Conservation (phyloP, 2,888 invertebrate genomes). For the Microdon myrmicae region DNA sequence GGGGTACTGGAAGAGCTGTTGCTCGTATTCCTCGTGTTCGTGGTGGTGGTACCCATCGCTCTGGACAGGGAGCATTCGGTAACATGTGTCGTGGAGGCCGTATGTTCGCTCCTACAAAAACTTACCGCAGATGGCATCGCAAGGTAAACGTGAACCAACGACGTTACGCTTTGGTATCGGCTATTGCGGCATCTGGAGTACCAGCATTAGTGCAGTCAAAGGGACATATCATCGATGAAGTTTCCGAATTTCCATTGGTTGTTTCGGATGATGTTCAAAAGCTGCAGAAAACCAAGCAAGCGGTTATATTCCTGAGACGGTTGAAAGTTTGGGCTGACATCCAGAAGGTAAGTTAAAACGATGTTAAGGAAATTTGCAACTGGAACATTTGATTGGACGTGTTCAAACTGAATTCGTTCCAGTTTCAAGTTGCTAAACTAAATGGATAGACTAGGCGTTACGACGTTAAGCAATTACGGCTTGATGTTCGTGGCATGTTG, state of each 20-base stretch:
- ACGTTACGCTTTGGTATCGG: slow-evolving; percentile 95
- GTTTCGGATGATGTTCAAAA: slow-evolving; percentile 96
- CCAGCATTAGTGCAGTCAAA: slow-evolving; percentile 97
- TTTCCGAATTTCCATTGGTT: slow-evolving; percentile 96
- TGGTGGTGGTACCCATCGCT: slow-evolving; percentile 99
- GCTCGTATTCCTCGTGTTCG: slow-evolving; percentile 99
- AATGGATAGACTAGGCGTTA: slow-evolving; percentile 60
- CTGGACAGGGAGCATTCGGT: slow-evolving; percentile 99
- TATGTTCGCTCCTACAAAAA: slow-evolving; percentile 99
- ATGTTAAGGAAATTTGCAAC: not conserved
- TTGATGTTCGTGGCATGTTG: slow-evolving; percentile 59
- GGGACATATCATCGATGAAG: slow-evolving; percentile 89
- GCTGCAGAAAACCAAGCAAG: slow-evolving; percentile 97
- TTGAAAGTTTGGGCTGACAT: slow-evolving; percentile 98
- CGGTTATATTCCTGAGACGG: slow-evolving; percentile 92
- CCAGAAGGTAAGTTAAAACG: slow-evolving; percentile 83
- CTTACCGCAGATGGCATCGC: slow-evolving; percentile 98
- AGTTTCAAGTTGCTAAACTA: slow-evolving; percentile 57
- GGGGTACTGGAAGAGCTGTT: slow-evolving; percentile 99
- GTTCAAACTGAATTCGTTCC: not conserved
- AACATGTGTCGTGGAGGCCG: slow-evolving; percentile 99
- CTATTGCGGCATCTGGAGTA: slow-evolving; percentile 96
- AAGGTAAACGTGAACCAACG: slow-evolving; percentile 96
- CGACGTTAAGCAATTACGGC: slow-evolving; percentile 53
- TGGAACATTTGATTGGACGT: slow-evolving; percentile 18